These are phyloP conservation scores for Odontomyia ornata DNA, from an alignment of 2,888 invertebrate species.

Conservation along the genomic window DNA sequence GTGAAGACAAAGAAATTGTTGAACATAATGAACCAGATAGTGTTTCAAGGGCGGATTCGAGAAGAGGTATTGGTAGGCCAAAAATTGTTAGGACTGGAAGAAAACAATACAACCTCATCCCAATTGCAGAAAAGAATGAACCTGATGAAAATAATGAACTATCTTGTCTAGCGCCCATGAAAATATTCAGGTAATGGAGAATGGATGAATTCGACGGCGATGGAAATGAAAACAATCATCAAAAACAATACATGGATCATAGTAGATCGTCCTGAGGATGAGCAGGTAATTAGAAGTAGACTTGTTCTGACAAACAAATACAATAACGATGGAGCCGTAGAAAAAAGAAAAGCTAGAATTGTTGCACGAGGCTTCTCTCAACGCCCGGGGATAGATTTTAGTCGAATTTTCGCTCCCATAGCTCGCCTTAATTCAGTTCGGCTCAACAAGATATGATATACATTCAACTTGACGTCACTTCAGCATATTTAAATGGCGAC, in stretches of 20 bases:
- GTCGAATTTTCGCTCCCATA: background rate
- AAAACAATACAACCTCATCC: no score
- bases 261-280: background rate
- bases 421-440: constrained; percentile 44
- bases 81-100: no score
- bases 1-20: background rate
- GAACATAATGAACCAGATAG: background rate
- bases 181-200: background rate
- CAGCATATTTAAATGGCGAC: constrained; percentile 51
- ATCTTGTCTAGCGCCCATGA: background rate
- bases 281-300: background rate
- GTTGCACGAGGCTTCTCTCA: constrained; percentile 10
- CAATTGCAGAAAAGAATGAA: no score
- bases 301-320: background rate
- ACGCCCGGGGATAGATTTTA: constrained; percentile 12
- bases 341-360: constrained; percentile 12
- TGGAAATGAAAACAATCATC: constrained; percentile 36
- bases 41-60: background rate
- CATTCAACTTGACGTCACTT: constrained; percentile 51
- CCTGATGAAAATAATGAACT: no score
- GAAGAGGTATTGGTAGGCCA: no score
- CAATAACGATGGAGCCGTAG: background rate
- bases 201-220: constrained; percentile 47
- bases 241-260: constrained; percentile 8
- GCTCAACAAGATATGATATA: constrained; percentile 49